Evolutionary conservation across 2,888 invertebrate genomes (phyloP), one percentile per base, ranked within the genome.

Genomic region (Ormyrus labotus): DNA sequence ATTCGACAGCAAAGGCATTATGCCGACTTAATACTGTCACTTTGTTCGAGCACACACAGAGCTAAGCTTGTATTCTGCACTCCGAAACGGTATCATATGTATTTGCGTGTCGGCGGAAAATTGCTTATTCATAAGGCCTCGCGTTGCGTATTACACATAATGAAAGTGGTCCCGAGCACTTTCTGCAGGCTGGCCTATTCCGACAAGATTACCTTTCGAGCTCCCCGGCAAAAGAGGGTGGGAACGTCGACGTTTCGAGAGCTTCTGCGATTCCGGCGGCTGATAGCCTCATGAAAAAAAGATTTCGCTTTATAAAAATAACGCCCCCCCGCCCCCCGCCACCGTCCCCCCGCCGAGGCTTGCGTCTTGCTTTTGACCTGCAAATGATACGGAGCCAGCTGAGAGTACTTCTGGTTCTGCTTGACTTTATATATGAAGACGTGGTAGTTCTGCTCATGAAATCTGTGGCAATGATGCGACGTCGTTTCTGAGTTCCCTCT

Each of bases 251-350:
- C 8, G 19, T 19, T 48, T 5, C 9, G 7, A 5, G 7, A 51
- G 67, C 19, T 51, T 67, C 53, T 67, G 11, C 67, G 67, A 53
- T 67, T 67, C 34, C 47, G 51, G 51, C n/a, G 51, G 67, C 68
- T 55, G 68, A 68, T 68, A 57, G 55, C 47, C 68, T 68, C 68
- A 68, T 68, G 68, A 68, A 68, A 68, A 55, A 68, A 68, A 68
- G 68, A 68, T 68, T 68, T 68, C 34, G 53, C 53, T 67, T 67
- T 67, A 67, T 67, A 67, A 67, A 67, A 67, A 67, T 67, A 67
- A 53, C 67, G 67, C 51, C 34, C 19, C 3, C 34, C 48, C 10
- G 48, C 19, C 13, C 34, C 34, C 34, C 2, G 34, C 2, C 34
- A 0, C 34, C 34, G 34, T 34, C 34, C 34, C 34, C 34, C 34